phyloP scores from a whole-genome alignment of 1,140 invertebrate genomes.

The Papilio xuthus region DNA sequence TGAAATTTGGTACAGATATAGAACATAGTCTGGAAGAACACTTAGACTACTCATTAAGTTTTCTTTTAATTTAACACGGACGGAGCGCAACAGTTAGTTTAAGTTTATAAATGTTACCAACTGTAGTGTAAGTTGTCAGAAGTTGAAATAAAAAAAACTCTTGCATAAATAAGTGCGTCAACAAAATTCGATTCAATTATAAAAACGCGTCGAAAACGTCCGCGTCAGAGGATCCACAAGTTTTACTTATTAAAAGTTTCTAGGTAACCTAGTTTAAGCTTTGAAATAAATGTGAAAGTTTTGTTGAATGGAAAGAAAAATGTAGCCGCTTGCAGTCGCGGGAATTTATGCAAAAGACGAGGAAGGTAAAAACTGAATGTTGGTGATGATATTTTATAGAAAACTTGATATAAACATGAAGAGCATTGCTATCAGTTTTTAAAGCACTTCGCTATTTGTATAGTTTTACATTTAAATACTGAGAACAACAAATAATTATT shows the following conservation, averaged over 20 bases:
- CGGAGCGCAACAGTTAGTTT: no score
- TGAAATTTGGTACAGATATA: no score
- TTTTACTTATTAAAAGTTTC: slow-evolving; percentile 29
- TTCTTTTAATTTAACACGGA: no score
- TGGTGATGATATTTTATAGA: neutral
- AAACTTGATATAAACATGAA: neutral
- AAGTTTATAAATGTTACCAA: neutral
- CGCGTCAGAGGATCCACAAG: slow-evolving; percentile 13
- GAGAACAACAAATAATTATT: no score
- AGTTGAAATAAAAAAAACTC: neutral
- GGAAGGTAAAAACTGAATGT: neutral
- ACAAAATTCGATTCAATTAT: slow-evolving; percentile 15
- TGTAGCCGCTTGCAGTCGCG: neutral
- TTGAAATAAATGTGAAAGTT: slow-evolving; percentile 23
- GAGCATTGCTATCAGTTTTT: neutral
- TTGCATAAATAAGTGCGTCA: slow-evolving; percentile 1
- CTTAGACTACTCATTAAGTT: no score
- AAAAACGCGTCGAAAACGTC: slow-evolving; percentile 4
- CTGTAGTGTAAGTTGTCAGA: no score
- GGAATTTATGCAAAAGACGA: slow-evolving; percentile 18
- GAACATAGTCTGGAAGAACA: no score
- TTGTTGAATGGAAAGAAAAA: slow-evolving; percentile 10
- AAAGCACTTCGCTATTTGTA: neutral
- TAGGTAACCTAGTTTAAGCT: slow-evolving; percentile 19
- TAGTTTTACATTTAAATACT: no score